These are phyloP conservation scores for Popillia japonica DNA, from an alignment of 1,140 invertebrate genomes.

Conservation along the genomic window DNA sequence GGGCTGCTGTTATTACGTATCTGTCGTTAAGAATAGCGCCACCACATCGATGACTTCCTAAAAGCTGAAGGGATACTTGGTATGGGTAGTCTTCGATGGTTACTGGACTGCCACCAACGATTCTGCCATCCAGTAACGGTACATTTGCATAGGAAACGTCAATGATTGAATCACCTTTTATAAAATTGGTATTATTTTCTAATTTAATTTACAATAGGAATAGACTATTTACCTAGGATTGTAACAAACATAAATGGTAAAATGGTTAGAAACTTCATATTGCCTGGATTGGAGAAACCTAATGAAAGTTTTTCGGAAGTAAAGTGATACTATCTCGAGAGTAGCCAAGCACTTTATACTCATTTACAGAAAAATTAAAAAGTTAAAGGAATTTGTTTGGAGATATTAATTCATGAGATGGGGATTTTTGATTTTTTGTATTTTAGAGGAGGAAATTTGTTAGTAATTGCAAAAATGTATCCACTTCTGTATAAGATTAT, in stretches of 20 bases:
- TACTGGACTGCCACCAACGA: conserved; percentile 70
- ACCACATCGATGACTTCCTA: conserved; percentile 67
- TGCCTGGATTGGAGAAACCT: not conserved
- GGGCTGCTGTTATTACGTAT: conserved; percentile 71
- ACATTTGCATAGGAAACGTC: too few relatives aligned
- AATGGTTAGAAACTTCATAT: not conserved
- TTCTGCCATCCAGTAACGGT: conserved; percentile 57
- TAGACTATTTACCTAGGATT: not conserved
- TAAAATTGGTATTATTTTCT: not conserved
- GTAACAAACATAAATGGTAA: not conserved
- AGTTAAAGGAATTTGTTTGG: too few relatives aligned
- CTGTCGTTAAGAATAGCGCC: conserved; percentile 67
- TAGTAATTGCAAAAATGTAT: too few relatives aligned
- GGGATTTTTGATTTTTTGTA: too few relatives aligned
- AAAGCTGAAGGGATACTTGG: conserved; percentile 65
- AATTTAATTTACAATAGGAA: not conserved
- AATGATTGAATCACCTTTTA: too few relatives aligned
- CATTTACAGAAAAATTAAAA: too few relatives aligned
- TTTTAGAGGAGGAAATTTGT: too few relatives aligned
- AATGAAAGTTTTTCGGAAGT: too few relatives aligned
- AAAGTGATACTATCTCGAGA: too few relatives aligned
- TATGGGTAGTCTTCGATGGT: conserved; percentile 68
- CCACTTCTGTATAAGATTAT: too few relatives aligned
- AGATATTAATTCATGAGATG: too few relatives aligned
- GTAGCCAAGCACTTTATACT: too few relatives aligned